Evolutionary conservation across 2,797 vertebrate species (phyloP).

Genomic region (Megalops cyprinoides): DNA sequence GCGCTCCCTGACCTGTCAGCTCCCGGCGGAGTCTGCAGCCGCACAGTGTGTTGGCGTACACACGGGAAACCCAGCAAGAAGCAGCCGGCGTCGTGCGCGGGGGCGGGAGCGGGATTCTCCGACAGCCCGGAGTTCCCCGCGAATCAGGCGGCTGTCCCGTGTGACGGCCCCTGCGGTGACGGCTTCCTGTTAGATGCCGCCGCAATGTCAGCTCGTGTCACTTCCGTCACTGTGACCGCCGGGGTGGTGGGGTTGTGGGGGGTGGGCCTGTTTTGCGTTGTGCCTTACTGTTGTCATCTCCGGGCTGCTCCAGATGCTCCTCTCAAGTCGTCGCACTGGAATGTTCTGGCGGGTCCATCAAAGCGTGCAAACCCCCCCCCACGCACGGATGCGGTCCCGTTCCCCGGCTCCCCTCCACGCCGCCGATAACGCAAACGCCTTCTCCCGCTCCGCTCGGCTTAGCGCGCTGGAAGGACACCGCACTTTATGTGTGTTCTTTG

Average conservation of each 20-base stretch:
- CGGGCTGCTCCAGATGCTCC: background rate
- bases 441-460: background rate
- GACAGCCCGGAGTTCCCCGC: background rate
- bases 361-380: background rate
- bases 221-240: background rate
- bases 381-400: background rate
- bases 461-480: background rate
- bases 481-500: conserved; percentile 57
- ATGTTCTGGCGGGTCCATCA: background rate
- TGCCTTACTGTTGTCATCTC: background rate
- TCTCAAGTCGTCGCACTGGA: background rate
- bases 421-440: background rate
- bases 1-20: background rate
- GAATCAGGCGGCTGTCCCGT: background rate
- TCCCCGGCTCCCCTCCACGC: background rate
- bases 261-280: background rate
- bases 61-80: background rate
- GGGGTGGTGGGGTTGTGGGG: background rate
- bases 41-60: background rate
- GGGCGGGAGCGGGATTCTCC: background rate
- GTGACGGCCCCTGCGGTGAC: background rate
- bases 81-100: too few relatives aligned
- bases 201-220: background rate
- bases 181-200: background rate
- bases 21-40: background rate